Evolutionary conservation across 2,797 vertebrate genomes (phyloP).

Genomic region (Lepus townsendii): DNA sequence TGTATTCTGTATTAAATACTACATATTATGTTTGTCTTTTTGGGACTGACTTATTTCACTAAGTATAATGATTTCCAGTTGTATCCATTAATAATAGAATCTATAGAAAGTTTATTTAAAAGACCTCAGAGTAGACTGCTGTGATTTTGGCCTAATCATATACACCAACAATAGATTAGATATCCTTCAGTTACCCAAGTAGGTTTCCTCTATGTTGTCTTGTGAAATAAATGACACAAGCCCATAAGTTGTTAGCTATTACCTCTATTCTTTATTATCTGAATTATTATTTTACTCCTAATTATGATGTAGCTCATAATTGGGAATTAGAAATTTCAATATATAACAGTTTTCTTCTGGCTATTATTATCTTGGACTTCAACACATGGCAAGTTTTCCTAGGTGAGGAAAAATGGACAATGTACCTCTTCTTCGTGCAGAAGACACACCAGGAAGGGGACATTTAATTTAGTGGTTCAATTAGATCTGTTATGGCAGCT

Average conservation of each 20-base stretch:
- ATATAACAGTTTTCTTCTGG: background rate
- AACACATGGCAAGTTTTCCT: conserved; percentile 1
- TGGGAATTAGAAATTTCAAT: conserved; percentile 19
- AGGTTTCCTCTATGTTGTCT: conserved; percentile 27
- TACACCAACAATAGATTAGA: background rate
- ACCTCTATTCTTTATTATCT: background rate
- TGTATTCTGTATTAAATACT: too few species aligned
- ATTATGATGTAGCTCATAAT: background rate
- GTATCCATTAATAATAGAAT: background rate
- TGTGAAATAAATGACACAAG: conserved; percentile 50
- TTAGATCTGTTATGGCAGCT: conserved; percentile 72
- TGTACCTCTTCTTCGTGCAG: background rate
- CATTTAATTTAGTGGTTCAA: conserved; percentile 78
- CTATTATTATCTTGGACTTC: background rate
- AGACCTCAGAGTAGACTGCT: background rate
- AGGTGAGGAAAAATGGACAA: background rate
- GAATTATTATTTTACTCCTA: background rate
- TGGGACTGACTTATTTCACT: too few species aligned
- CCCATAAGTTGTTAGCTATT: background rate
- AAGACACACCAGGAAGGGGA: background rate
- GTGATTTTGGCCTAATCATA: background rate
- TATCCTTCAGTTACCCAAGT: background rate
- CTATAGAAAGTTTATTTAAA: conserved; percentile 48
- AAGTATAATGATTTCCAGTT: too few species aligned
- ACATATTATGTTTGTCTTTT: too few species aligned